Conservation (phyloP, 2,888 invertebrate genomes). For the Eupithecia exiguata region DNA sequence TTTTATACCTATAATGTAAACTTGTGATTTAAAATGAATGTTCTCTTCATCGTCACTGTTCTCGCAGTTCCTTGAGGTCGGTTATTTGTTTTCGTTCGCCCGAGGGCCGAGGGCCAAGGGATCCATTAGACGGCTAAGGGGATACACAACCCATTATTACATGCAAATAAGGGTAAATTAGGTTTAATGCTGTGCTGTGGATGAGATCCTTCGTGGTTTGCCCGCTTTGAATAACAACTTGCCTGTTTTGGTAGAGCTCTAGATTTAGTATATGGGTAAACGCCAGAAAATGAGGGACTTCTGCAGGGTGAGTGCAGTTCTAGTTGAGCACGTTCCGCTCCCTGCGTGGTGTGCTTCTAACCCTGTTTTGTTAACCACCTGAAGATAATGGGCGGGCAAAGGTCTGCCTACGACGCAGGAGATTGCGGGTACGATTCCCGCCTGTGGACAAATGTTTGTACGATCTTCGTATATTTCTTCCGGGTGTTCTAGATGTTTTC, state of each 20-base stretch:
- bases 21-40: not conserved
- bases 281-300: not conserved
- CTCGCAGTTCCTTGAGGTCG: conserved; percentile 9
- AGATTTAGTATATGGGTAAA: not conserved
- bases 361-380: too few relatives aligned
- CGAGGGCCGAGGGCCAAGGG: conserved; percentile 41
- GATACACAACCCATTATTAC: conserved; percentile 52
- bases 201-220: conserved; percentile 21
- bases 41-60: not conserved
- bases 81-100: conserved; percentile 49
- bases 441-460: too few relatives aligned
- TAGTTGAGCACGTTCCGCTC: too few relatives aligned
- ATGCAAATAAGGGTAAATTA: conserved; percentile 55
- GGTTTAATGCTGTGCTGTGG: conserved; percentile 46
- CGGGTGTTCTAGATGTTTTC: too few relatives aligned
- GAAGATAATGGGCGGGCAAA: too few relatives aligned
- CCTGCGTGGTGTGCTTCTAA: too few relatives aligned
- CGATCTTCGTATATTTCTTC: too few relatives aligned
- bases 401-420: too few relatives aligned
- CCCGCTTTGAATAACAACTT: conserved; percentile 5
- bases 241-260: conserved; percentile 7
- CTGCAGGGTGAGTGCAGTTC: too few relatives aligned
- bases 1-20: not conserved
- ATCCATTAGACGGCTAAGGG: conserved; percentile 40
- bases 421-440: too few relatives aligned